phyloP scores from a whole-genome alignment of 2,888 invertebrate species.

The Meiosimyza decipiens region DNA sequence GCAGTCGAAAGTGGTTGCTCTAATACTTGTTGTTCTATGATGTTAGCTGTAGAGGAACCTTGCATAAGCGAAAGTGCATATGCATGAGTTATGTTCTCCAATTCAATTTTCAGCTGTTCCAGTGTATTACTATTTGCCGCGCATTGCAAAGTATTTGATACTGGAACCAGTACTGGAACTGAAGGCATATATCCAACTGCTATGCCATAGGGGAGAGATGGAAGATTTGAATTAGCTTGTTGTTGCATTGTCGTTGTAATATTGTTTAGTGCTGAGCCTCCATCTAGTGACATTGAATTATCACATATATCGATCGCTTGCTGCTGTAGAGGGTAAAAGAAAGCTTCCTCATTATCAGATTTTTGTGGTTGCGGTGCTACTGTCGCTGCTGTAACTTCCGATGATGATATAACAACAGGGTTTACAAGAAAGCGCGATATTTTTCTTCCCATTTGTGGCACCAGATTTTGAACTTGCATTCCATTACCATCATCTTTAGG shows the following conservation, averaged over 20 bases:
- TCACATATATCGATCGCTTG: conserved; percentile 29
- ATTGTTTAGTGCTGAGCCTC: conserved; percentile 10
- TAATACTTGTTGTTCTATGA: conserved; percentile 21
- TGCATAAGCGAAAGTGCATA: conserved; percentile 60
- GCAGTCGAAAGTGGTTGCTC: conserved; percentile 23
- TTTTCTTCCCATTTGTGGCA: conserved; percentile 73
- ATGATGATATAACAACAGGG: conserved; percentile 71
- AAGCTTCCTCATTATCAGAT: background rate
- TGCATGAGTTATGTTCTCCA: conserved; percentile 71
- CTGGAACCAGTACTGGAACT: background rate
- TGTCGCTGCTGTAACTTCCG: conserved; percentile 43
- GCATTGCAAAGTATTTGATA: background rate
- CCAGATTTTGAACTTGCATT: background rate
- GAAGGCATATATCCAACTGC: background rate
- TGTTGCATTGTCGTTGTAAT: conserved; percentile 5
- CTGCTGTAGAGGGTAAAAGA: conserved; percentile 4
- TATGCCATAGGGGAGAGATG: background rate
- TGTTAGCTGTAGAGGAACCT: conserved; percentile 42
- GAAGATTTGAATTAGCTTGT: background rate
- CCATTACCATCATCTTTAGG: background rate
- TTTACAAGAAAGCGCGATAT: conserved; percentile 86
- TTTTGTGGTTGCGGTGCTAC: background rate
- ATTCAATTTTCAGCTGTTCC: conserved; percentile 71
- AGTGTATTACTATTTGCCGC: conserved; percentile 67
- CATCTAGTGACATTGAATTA: background rate